A percentile compares a stretch with the other conserved stretches of the same genome.
These are phyloP conservation scores for Chloroceryle amazona DNA, from an alignment of 2,797 vertebrate species.

Conservation along the genomic window DNA sequence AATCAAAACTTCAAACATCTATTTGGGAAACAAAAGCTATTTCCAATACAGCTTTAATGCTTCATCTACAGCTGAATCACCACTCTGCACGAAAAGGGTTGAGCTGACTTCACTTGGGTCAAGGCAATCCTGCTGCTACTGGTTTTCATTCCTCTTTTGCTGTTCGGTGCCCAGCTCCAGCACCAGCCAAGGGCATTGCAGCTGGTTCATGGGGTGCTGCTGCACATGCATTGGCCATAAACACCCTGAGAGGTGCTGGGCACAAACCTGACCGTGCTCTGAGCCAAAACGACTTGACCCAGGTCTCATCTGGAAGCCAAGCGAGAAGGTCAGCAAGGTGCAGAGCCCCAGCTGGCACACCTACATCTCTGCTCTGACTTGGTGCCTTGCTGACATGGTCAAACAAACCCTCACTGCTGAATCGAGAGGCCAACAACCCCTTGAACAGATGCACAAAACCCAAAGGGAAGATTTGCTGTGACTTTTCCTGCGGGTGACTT, in stretches of 20 bases:
- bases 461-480: neutral
- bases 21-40: neutral
- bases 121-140: neutral
- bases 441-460: neutral
- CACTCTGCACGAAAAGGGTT: neutral
- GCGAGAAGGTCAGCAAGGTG: neutral
- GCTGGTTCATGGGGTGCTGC: neutral
- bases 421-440: neutral
- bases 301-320: neutral
- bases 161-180: neutral
- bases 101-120: neutral
- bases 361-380: neutral
- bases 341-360: neutral
- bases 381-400: neutral
- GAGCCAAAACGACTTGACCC: neutral
- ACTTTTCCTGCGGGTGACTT: neutral
- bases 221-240: fast-evolving
- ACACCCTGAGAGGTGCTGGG: fast-evolving
- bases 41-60: constrained; percentile 13
- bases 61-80: neutral
- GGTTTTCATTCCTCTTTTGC: neutral
- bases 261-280: fast-evolving
- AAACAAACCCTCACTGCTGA: neutral
- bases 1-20: neutral
- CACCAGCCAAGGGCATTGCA: fast-evolving